Percentiles rank a stretch among this genome's conserved stretches.
Evolutionary conservation across 2,113 vertebrate species (phyloP).

Genomic region (Myodes glareolus): DNA sequence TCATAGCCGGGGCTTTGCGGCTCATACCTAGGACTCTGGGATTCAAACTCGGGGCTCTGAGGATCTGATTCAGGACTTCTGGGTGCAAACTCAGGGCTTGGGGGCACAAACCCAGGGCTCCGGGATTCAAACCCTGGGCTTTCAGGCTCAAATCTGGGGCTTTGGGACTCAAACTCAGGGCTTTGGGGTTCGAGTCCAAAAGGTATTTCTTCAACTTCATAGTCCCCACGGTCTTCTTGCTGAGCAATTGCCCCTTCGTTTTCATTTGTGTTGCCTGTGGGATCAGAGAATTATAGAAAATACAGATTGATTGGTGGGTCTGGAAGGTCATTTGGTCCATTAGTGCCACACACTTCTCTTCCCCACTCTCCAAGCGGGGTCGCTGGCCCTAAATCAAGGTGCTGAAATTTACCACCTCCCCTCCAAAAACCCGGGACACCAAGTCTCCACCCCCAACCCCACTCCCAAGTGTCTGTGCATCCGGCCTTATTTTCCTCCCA

Average conservation of each 20-base stretch:
- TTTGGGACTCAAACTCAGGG: constrained; percentile 76
- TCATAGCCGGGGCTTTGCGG: constrained; percentile 78
- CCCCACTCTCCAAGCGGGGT: constrained; percentile 29
- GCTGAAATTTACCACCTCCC: constrained; percentile 64
- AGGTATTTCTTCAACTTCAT: constrained; percentile 82
- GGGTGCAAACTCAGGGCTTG: constrained; percentile 74
- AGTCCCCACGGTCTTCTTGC: constrained; percentile 74
- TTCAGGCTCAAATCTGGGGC: constrained; percentile 83
- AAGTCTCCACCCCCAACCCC: neutral
- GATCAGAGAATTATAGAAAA: constrained; percentile 79
- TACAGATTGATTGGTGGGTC: constrained; percentile 32
- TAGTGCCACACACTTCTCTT: neutral
- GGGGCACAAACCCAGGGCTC: constrained; percentile 71
- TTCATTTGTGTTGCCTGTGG: constrained; percentile 74
- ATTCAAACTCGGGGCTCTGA: constrained; percentile 70
- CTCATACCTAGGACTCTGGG: constrained; percentile 80
- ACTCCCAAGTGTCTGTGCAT: neutral
- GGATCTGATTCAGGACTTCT: constrained; percentile 70
- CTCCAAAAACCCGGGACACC: neutral
- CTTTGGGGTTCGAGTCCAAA: constrained; percentile 80
- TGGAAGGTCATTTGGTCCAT: constrained; percentile 51
- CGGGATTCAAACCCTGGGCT: constrained; percentile 78
- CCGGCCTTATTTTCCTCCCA: neutral
- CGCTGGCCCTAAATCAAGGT: constrained; percentile 59
- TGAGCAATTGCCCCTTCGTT: constrained; percentile 78